Percentiles rank a stretch among this genome's conserved stretches.
phyloP scores from a whole-genome alignment of 2,797 vertebrate species.

The Cryptoblepharus egeriae region DNA sequence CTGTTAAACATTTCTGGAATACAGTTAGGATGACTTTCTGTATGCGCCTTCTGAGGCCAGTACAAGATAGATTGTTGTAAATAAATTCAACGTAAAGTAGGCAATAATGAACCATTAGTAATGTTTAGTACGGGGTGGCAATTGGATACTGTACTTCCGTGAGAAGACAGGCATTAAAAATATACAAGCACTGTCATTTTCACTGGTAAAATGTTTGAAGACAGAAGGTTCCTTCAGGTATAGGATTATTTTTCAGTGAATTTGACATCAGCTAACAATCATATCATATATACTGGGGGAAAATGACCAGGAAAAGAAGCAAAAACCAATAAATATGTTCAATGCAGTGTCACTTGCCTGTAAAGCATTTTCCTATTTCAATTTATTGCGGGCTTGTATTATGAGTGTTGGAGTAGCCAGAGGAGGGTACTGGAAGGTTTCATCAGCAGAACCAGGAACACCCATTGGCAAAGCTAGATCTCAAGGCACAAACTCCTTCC shows the following conservation, averaged over 20 bases:
- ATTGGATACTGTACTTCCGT: neutral
- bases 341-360: neutral
- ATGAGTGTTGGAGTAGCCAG: slow-evolving; percentile 27
- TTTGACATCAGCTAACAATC: neutral
- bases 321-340: slow-evolving; percentile 18
- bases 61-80: neutral
- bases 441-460: slow-evolving; percentile 25
- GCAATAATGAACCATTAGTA: neutral
- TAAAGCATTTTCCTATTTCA: slow-evolving; percentile 38
- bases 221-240: neutral
- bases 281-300: neutral
- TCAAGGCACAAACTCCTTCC: slow-evolving; percentile 56
- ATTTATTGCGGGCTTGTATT: slow-evolving; percentile 45
- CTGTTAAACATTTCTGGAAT: neutral
- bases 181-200: neutral
- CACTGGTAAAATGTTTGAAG: neutral
- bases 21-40: neutral
- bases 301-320: neutral
- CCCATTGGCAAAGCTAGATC: slow-evolving; percentile 62
- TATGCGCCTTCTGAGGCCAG: neutral
- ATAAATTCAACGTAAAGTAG: neutral
- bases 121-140: neutral
- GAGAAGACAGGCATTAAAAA: neutral
- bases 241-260: neutral
- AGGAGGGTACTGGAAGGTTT: neutral